phyloP scores from a whole-genome alignment of 2,113 vertebrate species.

The Salvelinus sp. region DNA sequence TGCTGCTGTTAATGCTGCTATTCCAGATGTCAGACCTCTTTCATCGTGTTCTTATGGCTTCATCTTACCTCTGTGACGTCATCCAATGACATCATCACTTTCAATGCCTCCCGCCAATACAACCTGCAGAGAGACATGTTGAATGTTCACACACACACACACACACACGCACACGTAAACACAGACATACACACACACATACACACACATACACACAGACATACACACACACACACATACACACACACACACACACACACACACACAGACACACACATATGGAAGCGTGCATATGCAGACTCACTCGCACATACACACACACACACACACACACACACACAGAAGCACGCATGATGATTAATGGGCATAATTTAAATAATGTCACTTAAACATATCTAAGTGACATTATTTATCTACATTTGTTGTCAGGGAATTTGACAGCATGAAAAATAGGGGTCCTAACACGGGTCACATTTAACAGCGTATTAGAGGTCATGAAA shows the following conservation, averaged over 20 bases:
- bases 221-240: neutral
- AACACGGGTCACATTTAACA: too few relatives aligned
- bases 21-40: slow-evolving; percentile 54
- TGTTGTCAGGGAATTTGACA: too few relatives aligned
- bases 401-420: too few relatives aligned
- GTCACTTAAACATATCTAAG: neutral
- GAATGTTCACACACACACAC: neutral
- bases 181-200: neutral
- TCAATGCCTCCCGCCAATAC: slow-evolving; percentile 3
- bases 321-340: too few relatives aligned
- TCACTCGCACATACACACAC: too few relatives aligned
- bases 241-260: too few relatives aligned
- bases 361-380: neutral
- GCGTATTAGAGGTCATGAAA: too few relatives aligned
- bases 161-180: neutral
- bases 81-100: neutral
- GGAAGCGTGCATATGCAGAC: too few relatives aligned
- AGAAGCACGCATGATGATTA: neutral
- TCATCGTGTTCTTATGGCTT: slow-evolving; percentile 39
- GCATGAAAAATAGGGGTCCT: too few relatives aligned
- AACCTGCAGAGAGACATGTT: neutral
- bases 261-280: too few relatives aligned
- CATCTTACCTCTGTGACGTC: slow-evolving; percentile 34
- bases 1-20: neutral
- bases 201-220: neutral